Evolutionary conservation across 2,113 vertebrate genomes (phyloP).

Genomic region (Apistogramma diplotaenia): DNA sequence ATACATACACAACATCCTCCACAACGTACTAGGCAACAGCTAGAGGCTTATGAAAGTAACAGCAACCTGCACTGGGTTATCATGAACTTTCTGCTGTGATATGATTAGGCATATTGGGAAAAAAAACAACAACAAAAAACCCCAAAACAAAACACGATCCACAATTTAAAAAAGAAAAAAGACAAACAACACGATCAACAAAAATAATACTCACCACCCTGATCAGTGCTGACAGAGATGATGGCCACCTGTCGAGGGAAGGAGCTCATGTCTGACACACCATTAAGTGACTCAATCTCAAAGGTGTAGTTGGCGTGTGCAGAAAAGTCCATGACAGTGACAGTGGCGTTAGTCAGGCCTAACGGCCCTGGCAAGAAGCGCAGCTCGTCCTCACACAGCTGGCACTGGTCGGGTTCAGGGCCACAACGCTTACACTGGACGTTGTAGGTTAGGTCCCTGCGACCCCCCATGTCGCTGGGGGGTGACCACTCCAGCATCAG

Average conservation of each 20-base stretch:
- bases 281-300: conserved; percentile 91
- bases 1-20: not conserved
- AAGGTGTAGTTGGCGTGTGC: conserved; percentile 95
- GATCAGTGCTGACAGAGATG: conserved; percentile 89
- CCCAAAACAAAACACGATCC: not conserved
- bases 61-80: not conserved
- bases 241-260: conserved; percentile 86
- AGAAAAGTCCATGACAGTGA: conserved; percentile 88
- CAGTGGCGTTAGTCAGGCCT: conserved; percentile 86
- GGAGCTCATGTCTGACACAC: conserved; percentile 88
- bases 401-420: conserved; percentile 79
- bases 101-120: not conserved
- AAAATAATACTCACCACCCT: conserved; percentile 83
- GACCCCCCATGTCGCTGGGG: conserved; percentile 88
- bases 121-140: too few species aligned
- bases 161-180: not conserved
- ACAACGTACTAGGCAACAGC: not conserved
- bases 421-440: conserved; percentile 90
- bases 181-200: not conserved
- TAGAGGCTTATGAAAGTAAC: not conserved
- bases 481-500: conserved; percentile 94
- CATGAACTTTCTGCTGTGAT: not conserved
- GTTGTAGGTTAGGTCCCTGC: conserved; percentile 91
- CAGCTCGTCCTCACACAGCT: conserved; percentile 87
- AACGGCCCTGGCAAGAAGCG: conserved; percentile 87